A percentile compares a stretch with the other conserved stretches of the same genome.
Evolutionary conservation across 2,797 vertebrate species (phyloP).

Genomic region (Buceros bicornis): DNA sequence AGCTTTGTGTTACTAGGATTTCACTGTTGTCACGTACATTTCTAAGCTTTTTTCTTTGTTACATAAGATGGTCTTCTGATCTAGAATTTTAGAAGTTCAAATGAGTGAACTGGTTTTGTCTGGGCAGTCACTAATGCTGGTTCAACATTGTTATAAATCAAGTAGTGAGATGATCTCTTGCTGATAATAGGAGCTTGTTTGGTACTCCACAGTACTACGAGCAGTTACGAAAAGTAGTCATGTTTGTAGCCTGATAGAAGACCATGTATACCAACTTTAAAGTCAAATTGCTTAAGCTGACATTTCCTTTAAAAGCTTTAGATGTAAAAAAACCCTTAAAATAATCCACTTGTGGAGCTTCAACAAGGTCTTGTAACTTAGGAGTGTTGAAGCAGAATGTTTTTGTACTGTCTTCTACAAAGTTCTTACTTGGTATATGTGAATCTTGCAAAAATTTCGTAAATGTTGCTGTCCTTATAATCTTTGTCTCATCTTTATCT

Average conservation of each 20-base stretch:
- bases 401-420: not conserved
- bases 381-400: not conserved
- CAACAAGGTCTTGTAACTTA: not conserved
- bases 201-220: not conserved
- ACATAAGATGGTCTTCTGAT: not conserved
- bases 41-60: not conserved
- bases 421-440: not conserved
- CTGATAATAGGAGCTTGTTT: not conserved
- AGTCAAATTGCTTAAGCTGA: not conserved
- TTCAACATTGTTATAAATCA: not conserved
- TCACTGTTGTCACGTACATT: not conserved
- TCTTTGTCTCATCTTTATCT: not conserved
- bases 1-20: not conserved
- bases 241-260: not conserved
- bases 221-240: not conserved
- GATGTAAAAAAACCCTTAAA: not conserved
- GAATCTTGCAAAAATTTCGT: not conserved
- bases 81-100: not conserved
- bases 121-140: not conserved
- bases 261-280: not conserved
- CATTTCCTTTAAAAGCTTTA: not conserved
- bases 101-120: not conserved
- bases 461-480: not conserved
- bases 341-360: not conserved
- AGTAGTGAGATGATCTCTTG: not conserved